Evolutionary conservation across 2,113 vertebrate species (phyloP), one percentile per base, ranked within the genome.

Genomic region (Paramormyrops kingsleyae): DNA sequence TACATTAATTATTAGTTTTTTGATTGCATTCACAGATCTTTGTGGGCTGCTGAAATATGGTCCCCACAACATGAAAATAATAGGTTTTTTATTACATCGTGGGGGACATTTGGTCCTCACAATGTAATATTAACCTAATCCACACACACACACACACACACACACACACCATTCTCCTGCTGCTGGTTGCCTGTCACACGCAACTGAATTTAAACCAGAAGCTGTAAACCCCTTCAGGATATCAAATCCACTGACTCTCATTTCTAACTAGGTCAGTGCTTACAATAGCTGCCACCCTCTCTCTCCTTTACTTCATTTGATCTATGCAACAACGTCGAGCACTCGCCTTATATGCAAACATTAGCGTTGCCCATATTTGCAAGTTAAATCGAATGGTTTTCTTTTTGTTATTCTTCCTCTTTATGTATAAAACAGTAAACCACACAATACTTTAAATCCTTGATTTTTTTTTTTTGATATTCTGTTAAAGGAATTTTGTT

Each of bases 191-290:
- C 93, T 92, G 92, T 94, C 93, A 95, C 92, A 92, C 92, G 93
- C 92, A 90, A 91, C 92, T 94, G 94, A 93, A 95, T 95, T 93
- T 95, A 94, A 95, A 96, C 94, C 93, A 95, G 93, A 74, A 91
- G 88, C 90, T 91, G 90, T 93, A 95, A 95, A 90, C 90, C 93
- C 94, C 95, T 95, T 92, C 92, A 95, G 95, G 95, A 95, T 95
- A 95, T 94, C 91, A 94, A 94, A 95, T 95, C 93, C 91, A 47
- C 92, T 92, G 93, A 95, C 94, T 94, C 92, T 93, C 92, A 93
- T 95, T 94, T 94, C 93, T 96, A 96, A 95, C 94, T 96, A 96
- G 96, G 96, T 96, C 96, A 96, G 90, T 87, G 92, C 95, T 94
- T 94, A 95, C 95, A 95, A 95, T 94, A 94, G 94, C 95, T 94